These are phyloP conservation scores for Cichladusa arquata DNA, from an alignment of 2,113 vertebrate species.

Conservation along the genomic window DNA sequence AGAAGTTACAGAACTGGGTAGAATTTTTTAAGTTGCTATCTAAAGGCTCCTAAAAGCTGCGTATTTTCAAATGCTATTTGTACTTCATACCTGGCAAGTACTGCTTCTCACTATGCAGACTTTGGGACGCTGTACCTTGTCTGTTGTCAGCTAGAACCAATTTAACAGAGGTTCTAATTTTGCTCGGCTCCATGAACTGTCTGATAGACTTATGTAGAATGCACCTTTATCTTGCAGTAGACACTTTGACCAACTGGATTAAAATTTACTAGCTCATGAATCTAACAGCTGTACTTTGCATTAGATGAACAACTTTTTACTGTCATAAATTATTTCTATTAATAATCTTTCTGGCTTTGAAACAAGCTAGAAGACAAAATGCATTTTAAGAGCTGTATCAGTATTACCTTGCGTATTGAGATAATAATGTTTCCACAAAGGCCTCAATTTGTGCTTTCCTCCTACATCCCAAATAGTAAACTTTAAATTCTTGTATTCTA, in stretches of 20 bases:
- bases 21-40: background rate
- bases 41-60: background rate
- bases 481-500: slow-evolving; percentile 98
- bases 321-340: background rate
- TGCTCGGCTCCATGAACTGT: background rate
- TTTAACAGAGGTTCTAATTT: slow-evolving; percentile 4
- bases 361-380: background rate
- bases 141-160: background rate
- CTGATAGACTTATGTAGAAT: slow-evolving; percentile 11
- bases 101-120: background rate
- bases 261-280: slow-evolving; percentile 1
- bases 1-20: background rate
- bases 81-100: slow-evolving; percentile 5
- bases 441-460: slow-evolving; percentile 95
- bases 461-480: slow-evolving; percentile 99
- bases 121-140: background rate
- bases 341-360: background rate
- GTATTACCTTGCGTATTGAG: slow-evolving; percentile 95
- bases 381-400: background rate
- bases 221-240: background rate
- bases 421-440: slow-evolving; percentile 98
- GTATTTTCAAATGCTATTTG: background rate
- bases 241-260: background rate
- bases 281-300: background rate
- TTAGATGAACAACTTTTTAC: background rate